A percentile compares a stretch with the other conserved stretches of the same genome.
Evolutionary conservation across 2,888 invertebrate species (phyloP).

Genomic region (Hetaerina titia): DNA sequence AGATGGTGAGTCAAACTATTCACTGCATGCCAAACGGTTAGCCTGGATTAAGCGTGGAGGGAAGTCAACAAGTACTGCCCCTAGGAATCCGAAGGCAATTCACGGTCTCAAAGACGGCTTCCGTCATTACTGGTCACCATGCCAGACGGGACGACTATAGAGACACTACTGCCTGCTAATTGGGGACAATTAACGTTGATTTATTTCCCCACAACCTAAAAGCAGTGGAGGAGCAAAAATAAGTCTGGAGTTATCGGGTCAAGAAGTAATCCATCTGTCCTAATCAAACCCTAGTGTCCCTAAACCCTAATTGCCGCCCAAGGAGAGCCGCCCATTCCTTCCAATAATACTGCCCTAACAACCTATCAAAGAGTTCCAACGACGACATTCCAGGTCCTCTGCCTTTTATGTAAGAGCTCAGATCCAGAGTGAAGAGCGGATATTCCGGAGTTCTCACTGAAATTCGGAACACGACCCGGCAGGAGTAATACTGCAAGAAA

Average conservation of each 20-base stretch:
- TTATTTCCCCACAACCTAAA: not conserved
- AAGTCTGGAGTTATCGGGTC: not conserved
- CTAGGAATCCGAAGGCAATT: too few relatives aligned
- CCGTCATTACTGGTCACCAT: not conserved
- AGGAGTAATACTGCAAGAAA: not conserved
- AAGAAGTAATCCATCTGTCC: not conserved
- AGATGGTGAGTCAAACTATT: too few relatives aligned
- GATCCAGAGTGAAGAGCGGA: not conserved
- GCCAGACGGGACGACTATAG: not conserved
- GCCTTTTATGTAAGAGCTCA: not conserved
- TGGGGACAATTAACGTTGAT: not conserved
- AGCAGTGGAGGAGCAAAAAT: not conserved
- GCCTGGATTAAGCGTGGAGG: too few relatives aligned
- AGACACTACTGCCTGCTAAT: not conserved
- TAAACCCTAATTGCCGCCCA: not conserved
- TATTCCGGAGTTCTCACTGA: not conserved
- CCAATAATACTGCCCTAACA: not conserved
- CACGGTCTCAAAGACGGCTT: too few relatives aligned
- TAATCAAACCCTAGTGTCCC: not conserved
- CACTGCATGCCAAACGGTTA: too few relatives aligned
- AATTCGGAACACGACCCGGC: not conserved
- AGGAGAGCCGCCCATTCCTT: not conserved
- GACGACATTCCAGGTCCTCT: not conserved
- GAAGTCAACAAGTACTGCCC: too few relatives aligned
- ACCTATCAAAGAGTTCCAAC: not conserved